These are phyloP conservation scores for Columba guinea DNA, from an alignment of 2,797 vertebrate genomes.

Conservation along the genomic window DNA sequence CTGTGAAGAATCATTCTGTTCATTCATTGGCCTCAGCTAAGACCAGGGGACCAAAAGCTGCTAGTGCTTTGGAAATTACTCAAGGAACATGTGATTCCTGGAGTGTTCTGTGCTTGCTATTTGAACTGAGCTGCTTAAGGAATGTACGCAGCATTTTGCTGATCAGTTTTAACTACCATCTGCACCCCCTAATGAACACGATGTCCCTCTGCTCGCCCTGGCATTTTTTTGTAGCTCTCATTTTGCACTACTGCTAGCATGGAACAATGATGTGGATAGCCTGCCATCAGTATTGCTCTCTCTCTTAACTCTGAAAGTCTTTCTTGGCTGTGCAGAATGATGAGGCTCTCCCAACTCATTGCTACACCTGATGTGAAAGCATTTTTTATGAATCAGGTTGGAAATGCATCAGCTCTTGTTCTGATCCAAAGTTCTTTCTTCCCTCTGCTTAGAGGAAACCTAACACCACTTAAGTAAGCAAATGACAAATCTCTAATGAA, in stretches of 20 bases:
- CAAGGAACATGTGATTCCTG: not conserved
- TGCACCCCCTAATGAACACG: not conserved
- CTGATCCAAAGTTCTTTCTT: slow-evolving; percentile 11
- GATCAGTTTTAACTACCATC: not conserved
- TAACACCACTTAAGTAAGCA: not conserved
- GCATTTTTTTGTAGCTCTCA: not conserved
- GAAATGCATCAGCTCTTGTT: not conserved
- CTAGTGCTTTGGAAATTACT: not conserved
- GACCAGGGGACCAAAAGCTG: no score
- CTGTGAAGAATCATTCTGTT: not conserved
- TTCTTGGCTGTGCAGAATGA: not conserved
- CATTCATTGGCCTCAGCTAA: not conserved
- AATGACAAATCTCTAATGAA: not conserved
- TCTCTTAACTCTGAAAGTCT: not conserved
- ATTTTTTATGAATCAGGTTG: not conserved
- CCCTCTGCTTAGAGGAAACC: not conserved
- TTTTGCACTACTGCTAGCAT: not conserved
- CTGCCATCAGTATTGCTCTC: not conserved
- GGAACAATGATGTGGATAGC: not conserved
- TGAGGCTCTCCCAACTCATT: not conserved
- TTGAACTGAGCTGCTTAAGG: not conserved
- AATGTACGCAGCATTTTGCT: not conserved
- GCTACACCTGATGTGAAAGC: not conserved
- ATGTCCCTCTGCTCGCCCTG: not conserved
- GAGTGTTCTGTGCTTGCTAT: not conserved